Percentiles rank a stretch among this genome's conserved stretches.
Evolutionary conservation across 2,888 invertebrate genomes (phyloP).

Genomic region (Arrhopalites spinosus): DNA sequence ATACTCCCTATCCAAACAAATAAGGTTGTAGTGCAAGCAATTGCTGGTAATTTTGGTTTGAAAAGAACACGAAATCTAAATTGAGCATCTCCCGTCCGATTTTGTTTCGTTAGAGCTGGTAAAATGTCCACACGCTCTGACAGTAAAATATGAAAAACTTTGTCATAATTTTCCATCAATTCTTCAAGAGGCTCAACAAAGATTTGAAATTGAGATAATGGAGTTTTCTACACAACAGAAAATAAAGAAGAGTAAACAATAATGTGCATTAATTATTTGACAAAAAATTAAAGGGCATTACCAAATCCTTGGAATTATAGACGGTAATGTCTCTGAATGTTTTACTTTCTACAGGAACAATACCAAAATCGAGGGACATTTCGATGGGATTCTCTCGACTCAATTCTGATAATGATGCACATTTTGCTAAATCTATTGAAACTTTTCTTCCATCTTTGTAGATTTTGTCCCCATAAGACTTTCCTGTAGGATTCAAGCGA

Average conservation of each 20-base stretch:
- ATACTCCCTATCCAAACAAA: slow-evolving; percentile 39
- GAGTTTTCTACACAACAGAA: neutral
- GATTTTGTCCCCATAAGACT: slow-evolving; percentile 15
- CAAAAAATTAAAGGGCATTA: slow-evolving; percentile 13
- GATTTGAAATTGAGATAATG: neutral
- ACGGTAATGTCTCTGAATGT: slow-evolving; percentile 39
- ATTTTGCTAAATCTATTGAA: slow-evolving; percentile 22
- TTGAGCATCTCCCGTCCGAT: slow-evolving; percentile 10
- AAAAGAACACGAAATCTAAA: slow-evolving; percentile 42
- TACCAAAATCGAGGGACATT: slow-evolving; percentile 43
- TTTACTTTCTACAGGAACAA: slow-evolving; percentile 43
- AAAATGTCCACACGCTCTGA: slow-evolving; percentile 28
- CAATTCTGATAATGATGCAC: neutral
- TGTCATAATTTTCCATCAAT: slow-evolving; percentile 33
- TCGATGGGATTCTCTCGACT: slow-evolving; percentile 32
- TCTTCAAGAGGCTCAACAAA: slow-evolving; percentile 28
- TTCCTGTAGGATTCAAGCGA: slow-evolving; percentile 23
- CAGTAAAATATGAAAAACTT: slow-evolving; percentile 39
- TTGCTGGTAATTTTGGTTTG: slow-evolving; percentile 40
- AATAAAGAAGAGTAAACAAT: no score
- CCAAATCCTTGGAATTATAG: slow-evolving; percentile 31
- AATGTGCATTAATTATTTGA: no score
- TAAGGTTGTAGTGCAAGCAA: slow-evolving; percentile 40
- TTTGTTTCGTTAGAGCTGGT: neutral
- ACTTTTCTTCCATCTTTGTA: slow-evolving; percentile 8